Percentiles rank a stretch among this genome's conserved stretches.
These are phyloP conservation scores for Cerastis leucographa DNA, from an alignment of 2,888 invertebrate species.

Conservation along the genomic window DNA sequence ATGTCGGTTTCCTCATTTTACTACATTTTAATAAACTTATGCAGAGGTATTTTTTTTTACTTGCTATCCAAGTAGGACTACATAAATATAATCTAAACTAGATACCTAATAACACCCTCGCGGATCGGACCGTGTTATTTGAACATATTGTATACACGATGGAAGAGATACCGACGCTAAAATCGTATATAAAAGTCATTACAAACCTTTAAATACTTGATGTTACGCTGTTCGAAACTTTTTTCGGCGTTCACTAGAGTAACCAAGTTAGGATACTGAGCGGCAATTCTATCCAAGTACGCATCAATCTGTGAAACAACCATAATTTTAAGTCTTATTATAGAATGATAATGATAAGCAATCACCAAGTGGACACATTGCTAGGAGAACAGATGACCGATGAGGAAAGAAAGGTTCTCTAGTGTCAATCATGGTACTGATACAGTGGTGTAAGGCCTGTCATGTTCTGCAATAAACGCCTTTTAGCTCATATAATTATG, in stretches of 20 bases:
- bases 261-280: conserved; percentile 88
- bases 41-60: too few relatives aligned
- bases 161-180: too few relatives aligned
- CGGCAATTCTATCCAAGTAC: conserved; percentile 86
- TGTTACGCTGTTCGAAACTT: conserved; percentile 90
- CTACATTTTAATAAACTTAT: too few relatives aligned
- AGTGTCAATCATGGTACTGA: background rate
- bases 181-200: background rate
- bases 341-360: background rate
- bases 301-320: conserved; percentile 82
- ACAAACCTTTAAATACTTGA: conserved; percentile 90
- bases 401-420: background rate
- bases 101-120: too few relatives aligned
- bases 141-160: too few relatives aligned
- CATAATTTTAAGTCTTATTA: background rate
- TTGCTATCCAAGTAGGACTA: too few relatives aligned
- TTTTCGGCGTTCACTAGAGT: conserved; percentile 89
- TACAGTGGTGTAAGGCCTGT: too few relatives aligned
- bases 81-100: too few relatives aligned
- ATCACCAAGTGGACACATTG: background rate
- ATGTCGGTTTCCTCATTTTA: too few relatives aligned
- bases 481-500: background rate
- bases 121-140: too few relatives aligned
- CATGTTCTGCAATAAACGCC: background rate
- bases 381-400: background rate